A percentile compares a stretch with the other conserved stretches of the same genome.
phyloP scores from a whole-genome alignment of 2,113 vertebrate genomes.

The Hucho hucho region DNA sequence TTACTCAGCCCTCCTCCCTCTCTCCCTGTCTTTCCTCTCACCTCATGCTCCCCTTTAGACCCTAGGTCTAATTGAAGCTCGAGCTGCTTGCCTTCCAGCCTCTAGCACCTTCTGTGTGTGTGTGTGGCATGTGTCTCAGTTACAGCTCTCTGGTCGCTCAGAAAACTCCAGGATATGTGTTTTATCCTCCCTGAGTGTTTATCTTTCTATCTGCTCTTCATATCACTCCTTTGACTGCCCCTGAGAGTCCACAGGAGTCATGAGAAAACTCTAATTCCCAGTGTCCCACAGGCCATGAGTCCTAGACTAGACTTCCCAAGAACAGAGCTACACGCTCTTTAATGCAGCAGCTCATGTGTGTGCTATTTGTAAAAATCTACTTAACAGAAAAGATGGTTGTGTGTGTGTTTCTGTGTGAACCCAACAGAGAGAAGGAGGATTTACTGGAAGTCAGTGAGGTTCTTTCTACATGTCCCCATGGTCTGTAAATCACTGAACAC shows the following conservation, averaged over 20 bases:
- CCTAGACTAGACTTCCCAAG: too few relatives aligned
- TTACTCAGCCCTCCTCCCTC: too few relatives aligned
- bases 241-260: background rate
- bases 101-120: constrained; percentile 22
- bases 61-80: constrained; percentile 23
- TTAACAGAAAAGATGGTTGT: too few relatives aligned
- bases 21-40: background rate
- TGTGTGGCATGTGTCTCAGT: background rate
- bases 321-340: too few relatives aligned
- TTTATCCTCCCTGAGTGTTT: constrained; percentile 11
- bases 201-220: background rate
- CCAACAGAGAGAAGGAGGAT: constrained; percentile 51
- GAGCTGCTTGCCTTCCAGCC: constrained; percentile 28
- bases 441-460: constrained; percentile 63
- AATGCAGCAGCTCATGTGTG: too few relatives aligned
- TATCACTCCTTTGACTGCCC: background rate
- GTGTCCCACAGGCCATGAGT: too few relatives aligned
- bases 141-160: too few relatives aligned
- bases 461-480: constrained; percentile 56
- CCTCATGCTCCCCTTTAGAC: background rate
- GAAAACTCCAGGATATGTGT: too few relatives aligned
- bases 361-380: too few relatives aligned
- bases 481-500: constrained; percentile 63
- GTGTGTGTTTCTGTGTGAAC: constrained; percentile 33
- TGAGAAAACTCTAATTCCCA: background rate